Evolutionary conservation across 2,888 invertebrate species (phyloP).

Genomic region (Spialia ferax): DNA sequence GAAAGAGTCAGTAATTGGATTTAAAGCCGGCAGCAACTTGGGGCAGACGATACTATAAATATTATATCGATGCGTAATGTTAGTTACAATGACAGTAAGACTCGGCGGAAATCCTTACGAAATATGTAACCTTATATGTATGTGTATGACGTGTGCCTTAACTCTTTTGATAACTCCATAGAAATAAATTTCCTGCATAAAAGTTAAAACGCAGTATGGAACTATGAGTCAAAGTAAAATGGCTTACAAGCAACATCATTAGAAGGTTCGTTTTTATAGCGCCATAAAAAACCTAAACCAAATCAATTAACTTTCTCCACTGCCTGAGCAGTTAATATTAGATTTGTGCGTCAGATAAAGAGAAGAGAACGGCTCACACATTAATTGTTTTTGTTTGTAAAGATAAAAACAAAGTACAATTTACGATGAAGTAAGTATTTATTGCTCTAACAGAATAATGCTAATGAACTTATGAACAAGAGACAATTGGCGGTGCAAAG

Average conservation of each 20-base stretch:
- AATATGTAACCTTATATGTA: no score
- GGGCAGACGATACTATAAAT: no score
- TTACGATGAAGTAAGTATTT: background rate
- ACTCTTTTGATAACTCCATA: no score
- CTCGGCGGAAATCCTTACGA: no score
- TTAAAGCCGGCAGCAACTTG: no score
- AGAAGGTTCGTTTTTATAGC: constrained; percentile 2
- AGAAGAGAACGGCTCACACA: background rate
- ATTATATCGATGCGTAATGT: no score
- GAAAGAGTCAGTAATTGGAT: no score
- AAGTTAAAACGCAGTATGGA: background rate
- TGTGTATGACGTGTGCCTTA: no score
- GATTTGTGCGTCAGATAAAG: constrained; percentile 4
- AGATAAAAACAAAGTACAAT: background rate
- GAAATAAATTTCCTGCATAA: background rate
- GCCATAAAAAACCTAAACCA: background rate
- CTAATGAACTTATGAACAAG: background rate
- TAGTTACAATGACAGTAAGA: no score
- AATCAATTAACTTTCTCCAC: constrained; percentile 15
- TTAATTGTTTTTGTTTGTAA: background rate
- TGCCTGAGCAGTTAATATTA: constrained; percentile 4
- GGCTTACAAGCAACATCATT: background rate
- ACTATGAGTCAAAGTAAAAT: background rate
- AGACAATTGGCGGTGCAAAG: background rate
- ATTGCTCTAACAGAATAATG: background rate